Percentiles rank a stretch among this genome's conserved stretches.
These are phyloP conservation scores for Lutjanus argentimaculatus DNA, from an alignment of 2,797 vertebrate species.

Conservation along the genomic window DNA sequence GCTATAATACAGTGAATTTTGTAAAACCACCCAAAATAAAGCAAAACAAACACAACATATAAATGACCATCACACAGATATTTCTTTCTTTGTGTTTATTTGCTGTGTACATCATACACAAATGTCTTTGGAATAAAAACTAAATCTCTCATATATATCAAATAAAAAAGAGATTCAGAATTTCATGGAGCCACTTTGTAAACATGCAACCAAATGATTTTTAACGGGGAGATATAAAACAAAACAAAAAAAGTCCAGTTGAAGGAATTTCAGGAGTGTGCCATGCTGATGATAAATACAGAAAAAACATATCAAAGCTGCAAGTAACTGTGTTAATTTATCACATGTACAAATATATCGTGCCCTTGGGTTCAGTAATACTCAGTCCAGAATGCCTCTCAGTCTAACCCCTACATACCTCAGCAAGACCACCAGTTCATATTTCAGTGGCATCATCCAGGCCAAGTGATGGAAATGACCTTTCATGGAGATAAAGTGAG, in stretches of 20 bases:
- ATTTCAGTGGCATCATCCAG: conserved; percentile 71
- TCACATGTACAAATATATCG: conserved; percentile 53
- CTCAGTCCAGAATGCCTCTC: conserved; percentile 35
- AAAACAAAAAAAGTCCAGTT: conserved; percentile 44
- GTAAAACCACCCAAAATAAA: not conserved
- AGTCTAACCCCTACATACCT: conserved; percentile 73
- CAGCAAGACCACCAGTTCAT: conserved; percentile 53
- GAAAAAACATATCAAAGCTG: conserved; percentile 41
- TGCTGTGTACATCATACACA: conserved; percentile 80
- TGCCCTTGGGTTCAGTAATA: conserved; percentile 47
- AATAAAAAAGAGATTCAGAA: conserved; percentile 56
- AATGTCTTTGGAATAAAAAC: conserved; percentile 83
- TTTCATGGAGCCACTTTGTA: conserved; percentile 74
- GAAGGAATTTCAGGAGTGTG: conserved; percentile 44
- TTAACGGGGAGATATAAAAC: conserved; percentile 41
- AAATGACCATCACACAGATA: conserved; percentile 39
- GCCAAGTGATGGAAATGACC: conserved; percentile 68
- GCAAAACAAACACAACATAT: conserved; percentile 22
- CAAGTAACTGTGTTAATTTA: conserved; percentile 56
- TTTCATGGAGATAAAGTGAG: conserved; percentile 73
- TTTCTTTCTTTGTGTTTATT: conserved; percentile 79
- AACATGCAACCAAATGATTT: conserved; percentile 78
- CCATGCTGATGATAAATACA: conserved; percentile 57
- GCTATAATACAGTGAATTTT: not conserved
- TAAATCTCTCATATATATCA: conserved; percentile 70